Conservation (phyloP, 2,888 invertebrate genomes). For the Melolontha melolontha region DNA sequence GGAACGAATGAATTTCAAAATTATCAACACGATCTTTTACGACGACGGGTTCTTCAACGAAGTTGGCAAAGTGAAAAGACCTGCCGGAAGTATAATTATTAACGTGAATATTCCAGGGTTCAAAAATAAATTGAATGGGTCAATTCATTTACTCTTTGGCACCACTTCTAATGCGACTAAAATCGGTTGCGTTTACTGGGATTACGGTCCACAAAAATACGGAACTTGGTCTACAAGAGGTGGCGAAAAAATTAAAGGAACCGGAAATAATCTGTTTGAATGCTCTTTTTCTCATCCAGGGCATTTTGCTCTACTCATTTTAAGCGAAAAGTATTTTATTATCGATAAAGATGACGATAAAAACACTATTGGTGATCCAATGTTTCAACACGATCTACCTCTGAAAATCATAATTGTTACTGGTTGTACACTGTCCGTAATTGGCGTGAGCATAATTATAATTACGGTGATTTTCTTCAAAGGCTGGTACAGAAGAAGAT, state of each 20-base stretch:
- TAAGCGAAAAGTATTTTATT: constrained; percentile 14
- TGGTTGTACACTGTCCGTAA: constrained; percentile 27
- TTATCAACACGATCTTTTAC: constrained; percentile 30
- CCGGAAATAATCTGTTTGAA: neutral
- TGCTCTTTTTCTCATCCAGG: constrained; percentile 23
- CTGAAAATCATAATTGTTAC: constrained; percentile 15
- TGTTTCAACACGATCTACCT: constrained; percentile 20
- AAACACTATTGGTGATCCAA: neutral
- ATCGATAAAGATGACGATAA: neutral
- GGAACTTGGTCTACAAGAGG: constrained; percentile 37
- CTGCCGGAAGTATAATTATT: constrained; percentile 21
- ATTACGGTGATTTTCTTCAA: constrained; percentile 18
- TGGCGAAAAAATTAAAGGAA: neutral
- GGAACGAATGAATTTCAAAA: neutral
- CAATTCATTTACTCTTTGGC: constrained; percentile 4
- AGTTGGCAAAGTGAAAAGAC: neutral
- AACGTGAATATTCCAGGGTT: constrained; percentile 20
- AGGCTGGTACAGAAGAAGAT: constrained; percentile 33
- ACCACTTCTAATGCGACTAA: constrained; percentile 1
- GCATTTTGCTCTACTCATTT: constrained; percentile 25
- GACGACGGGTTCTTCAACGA: constrained; percentile 26
- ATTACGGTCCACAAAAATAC: constrained; percentile 17
- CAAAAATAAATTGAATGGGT: neutral
- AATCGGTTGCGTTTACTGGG: constrained; percentile 33
- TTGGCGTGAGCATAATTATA: constrained; percentile 24